Evolutionary conservation across 2,797 vertebrate genomes (phyloP).

Genomic region (Gambelia wislizenii): DNA sequence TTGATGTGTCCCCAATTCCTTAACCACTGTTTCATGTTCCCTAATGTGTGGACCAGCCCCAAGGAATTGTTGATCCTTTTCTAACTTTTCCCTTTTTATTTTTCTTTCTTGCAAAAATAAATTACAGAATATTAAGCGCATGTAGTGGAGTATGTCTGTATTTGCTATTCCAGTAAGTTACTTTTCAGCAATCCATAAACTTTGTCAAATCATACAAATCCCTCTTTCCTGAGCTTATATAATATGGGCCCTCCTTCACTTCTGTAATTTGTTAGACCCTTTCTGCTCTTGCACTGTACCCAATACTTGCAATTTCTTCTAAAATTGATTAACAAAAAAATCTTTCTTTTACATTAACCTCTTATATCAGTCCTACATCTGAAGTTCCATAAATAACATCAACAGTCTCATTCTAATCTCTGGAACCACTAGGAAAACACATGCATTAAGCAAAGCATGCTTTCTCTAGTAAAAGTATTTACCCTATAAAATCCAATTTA

Average conservation of each 20-base stretch:
- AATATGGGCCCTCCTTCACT: neutral
- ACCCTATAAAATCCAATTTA: neutral
- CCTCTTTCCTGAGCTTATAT: neutral
- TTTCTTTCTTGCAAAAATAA: constrained; percentile 10
- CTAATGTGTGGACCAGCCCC: neutral
- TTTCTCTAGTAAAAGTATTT: neutral
- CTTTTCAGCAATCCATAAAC: neutral
- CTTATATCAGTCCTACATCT: neutral
- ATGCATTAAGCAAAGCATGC: neutral
- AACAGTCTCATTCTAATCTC: neutral
- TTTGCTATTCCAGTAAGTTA: constrained; percentile 10
- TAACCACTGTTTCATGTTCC: neutral
- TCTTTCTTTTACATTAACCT: neutral
- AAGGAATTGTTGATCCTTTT: neutral
- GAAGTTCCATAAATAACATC: neutral
- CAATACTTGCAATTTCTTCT: neutral
- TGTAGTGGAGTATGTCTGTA: constrained; percentile 10
- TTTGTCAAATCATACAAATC: constrained; percentile 4
- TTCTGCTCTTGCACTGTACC: neutral
- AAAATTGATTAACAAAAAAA: neutral
- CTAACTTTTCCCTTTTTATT: constrained; percentile 11
- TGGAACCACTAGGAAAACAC: neutral
- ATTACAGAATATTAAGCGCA: neutral
- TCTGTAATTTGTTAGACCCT: no score
- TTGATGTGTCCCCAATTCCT: neutral